Percentiles rank a stretch among this genome's conserved stretches.
Evolutionary conservation across 2,113 vertebrate genomes (phyloP).

Genomic region (Riparia riparia): DNA sequence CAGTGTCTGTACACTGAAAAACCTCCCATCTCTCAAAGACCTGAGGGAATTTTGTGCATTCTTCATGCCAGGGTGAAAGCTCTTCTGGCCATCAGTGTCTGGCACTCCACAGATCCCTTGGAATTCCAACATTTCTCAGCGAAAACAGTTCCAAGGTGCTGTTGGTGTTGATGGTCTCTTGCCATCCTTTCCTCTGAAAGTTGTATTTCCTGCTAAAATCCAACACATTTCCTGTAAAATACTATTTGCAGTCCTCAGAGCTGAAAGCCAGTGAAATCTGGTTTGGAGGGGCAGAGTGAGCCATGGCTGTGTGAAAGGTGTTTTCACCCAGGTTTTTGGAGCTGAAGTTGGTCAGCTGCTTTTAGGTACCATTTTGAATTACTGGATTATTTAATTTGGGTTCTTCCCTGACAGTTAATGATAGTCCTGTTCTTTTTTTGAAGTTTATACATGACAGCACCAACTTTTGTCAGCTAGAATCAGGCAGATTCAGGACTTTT

Average conservation of each 20-base stretch:
- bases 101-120: neutral
- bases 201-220: neutral
- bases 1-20: neutral
- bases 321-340: neutral
- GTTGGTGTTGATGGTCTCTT: fast-evolving
- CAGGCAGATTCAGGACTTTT: neutral
- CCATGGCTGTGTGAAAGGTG: too few species aligned
- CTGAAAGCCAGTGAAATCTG: fast-evolving
- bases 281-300: neutral
- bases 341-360: neutral
- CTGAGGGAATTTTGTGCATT: neutral
- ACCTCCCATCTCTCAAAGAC: neutral
- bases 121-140: neutral
- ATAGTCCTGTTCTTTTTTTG: neutral
- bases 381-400: neutral
- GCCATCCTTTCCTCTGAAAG: neutral
- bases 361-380: neutral
- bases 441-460: neutral
- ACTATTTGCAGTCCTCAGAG: neutral
- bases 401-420: neutral
- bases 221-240: fast-evolving
- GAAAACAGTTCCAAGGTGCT: neutral
- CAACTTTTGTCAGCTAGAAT: neutral
- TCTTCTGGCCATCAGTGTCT: neutral
- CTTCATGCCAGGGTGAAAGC: neutral